phyloP scores from a whole-genome alignment of 64 coral and sea anemone genomes.

The Orbicella faveolata region DNA sequence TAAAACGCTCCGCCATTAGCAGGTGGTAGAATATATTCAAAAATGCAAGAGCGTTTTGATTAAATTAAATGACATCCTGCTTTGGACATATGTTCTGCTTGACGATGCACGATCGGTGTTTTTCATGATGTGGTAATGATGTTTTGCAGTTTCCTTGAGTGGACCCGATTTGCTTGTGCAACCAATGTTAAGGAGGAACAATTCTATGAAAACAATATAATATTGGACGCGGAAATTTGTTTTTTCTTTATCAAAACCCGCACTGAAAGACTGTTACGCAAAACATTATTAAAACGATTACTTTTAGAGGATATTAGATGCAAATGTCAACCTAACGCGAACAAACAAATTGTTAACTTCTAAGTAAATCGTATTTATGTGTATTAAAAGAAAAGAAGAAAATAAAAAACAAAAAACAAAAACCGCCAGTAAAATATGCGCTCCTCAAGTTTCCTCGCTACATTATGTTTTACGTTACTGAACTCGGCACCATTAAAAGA shows the following conservation, averaged over 20 bases:
- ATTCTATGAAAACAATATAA: background rate
- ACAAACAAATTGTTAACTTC: conserved; percentile 26
- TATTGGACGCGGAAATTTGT: background rate
- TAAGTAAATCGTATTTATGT: background rate
- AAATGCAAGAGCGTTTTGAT: background rate
- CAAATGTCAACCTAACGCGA: background rate
- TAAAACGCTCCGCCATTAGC: background rate
- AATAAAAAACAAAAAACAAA: too few species aligned
- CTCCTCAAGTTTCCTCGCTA: too few species aligned
- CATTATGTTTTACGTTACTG: too few species aligned
- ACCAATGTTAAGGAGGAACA: too few species aligned
- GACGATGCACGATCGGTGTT: background rate
- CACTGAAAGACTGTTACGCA: background rate
- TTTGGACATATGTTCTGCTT: background rate
- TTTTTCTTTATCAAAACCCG: background rate
- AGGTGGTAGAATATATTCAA: background rate
- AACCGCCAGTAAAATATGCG: too few species aligned
- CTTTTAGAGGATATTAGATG: background rate
- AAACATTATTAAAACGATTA: background rate
- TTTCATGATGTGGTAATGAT: too few species aligned
- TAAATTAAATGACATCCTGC: background rate
- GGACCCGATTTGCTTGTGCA: too few species aligned
- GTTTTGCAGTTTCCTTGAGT: too few species aligned
- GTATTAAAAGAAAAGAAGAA: too few species aligned
- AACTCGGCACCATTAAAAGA: too few species aligned